Evolutionary conservation across 2,113 vertebrate genomes (phyloP).

Genomic region (Cyanocitta stelleri): DNA sequence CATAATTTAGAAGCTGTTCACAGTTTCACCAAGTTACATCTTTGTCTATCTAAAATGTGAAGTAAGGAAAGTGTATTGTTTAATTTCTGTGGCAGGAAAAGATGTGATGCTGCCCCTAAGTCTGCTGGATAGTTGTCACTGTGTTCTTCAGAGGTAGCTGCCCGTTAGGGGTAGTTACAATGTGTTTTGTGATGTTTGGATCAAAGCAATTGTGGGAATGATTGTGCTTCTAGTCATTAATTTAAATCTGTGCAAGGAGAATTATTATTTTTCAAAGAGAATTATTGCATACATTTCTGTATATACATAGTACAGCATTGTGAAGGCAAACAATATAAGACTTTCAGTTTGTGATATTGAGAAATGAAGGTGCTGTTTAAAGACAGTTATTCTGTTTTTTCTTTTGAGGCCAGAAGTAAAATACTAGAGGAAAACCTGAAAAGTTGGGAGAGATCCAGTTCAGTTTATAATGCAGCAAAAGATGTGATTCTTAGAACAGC

Average conservation of each 20-base stretch:
- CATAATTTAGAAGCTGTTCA: neutral
- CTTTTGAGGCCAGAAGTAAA: neutral
- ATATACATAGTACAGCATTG: neutral
- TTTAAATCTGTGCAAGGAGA: neutral
- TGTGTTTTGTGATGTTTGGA: neutral
- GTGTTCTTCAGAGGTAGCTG: neutral
- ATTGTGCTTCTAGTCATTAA: neutral
- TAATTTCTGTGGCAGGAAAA: neutral
- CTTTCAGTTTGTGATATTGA: neutral
- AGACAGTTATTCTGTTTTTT: neutral
- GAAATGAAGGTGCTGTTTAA: neutral
- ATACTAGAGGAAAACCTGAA: neutral
- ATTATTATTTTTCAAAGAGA: neutral
- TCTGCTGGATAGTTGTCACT: neutral
- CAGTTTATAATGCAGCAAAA: neutral
- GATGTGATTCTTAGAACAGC: neutral
- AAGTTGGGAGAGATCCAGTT: neutral
- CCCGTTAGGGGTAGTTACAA: neutral
- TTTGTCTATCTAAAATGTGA: neutral
- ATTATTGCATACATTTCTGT: neutral
- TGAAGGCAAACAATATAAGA: neutral
- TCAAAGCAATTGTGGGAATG: neutral
- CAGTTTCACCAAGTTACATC: neutral
- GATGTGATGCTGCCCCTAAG: neutral
- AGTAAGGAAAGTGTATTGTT: neutral